Conservation (phyloP, 2,888 invertebrate species). For the Drosophila testacea region DNA sequence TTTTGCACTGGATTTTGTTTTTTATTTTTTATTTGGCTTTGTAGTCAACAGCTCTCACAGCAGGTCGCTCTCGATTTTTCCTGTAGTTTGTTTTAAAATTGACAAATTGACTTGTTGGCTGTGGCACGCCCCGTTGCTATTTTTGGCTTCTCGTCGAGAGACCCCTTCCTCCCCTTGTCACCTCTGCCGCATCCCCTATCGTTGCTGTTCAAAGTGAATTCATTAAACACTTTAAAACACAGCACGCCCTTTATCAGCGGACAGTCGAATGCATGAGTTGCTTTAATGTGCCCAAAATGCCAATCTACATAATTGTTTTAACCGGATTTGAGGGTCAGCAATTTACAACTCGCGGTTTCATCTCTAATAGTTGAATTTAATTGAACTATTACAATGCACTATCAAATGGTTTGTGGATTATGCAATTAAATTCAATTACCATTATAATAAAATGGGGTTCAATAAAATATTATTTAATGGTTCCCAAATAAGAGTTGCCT, state of each 20-base stretch:
- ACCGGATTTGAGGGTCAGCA: constrained; percentile 30
- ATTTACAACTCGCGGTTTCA: constrained; percentile 35
- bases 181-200: background rate
- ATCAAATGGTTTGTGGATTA: constrained; percentile 11
- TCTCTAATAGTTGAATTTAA: constrained; percentile 23
- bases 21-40: constrained; percentile 11
- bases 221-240: constrained; percentile 61
- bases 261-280: background rate
- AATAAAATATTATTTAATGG: background rate
- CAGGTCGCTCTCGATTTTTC: constrained; percentile 33
- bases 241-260: constrained; percentile 18
- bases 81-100: constrained; percentile 69
- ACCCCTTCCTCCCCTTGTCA: background rate
- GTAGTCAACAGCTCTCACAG: constrained; percentile 36
- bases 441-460: background rate
- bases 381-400: constrained; percentile 11
- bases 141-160: constrained; percentile 29
- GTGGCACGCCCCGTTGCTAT: constrained; percentile 46
- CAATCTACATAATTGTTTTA: constrained; percentile 41
- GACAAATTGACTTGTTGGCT: constrained; percentile 72
- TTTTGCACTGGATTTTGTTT: constrained; percentile 18
- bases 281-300: constrained; percentile 25
- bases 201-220: constrained; percentile 55
- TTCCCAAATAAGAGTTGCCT: background rate
- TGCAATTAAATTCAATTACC: constrained; percentile 15